phyloP scores from a whole-genome alignment of 2,888 invertebrate species.

The Liopterus haemorrhoidalis region DNA sequence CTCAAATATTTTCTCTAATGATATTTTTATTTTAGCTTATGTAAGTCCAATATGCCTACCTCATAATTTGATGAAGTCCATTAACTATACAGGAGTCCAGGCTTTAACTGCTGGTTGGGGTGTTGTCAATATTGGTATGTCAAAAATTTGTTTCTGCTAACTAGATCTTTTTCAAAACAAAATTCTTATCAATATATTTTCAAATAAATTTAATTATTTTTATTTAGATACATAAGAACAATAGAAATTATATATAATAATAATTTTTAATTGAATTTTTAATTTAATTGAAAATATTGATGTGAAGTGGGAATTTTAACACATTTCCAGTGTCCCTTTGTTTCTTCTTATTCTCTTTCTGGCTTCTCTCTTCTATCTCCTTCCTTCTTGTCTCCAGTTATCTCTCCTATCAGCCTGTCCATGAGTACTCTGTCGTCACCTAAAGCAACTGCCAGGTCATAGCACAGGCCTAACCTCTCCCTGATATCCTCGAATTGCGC shows the following conservation, averaged over 20 bases:
- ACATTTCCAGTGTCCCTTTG: too few species aligned
- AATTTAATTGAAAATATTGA: background rate
- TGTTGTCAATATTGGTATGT: slow-evolving; percentile 46
- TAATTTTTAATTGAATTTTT: background rate
- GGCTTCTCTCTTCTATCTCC: too few species aligned
- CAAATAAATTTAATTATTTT: background rate
- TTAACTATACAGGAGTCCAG: slow-evolving; percentile 38
- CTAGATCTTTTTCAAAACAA: background rate
- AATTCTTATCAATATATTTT: background rate
- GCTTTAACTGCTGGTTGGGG: slow-evolving; percentile 56
- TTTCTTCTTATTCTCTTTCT: too few species aligned
- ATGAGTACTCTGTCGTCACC: too few species aligned
- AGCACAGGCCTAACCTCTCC: too few species aligned
- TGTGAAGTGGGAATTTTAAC: too few species aligned
- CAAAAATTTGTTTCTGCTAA: background rate
- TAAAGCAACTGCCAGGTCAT: too few species aligned
- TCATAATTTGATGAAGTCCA: slow-evolving; percentile 38
- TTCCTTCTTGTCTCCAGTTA: too few species aligned
- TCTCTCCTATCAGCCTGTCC: too few species aligned
- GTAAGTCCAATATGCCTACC: slow-evolving; percentile 52
- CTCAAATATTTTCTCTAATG: background rate
- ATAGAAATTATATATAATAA: background rate
- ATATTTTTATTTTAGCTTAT: slow-evolving; percentile 40
- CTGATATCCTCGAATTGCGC: too few species aligned
- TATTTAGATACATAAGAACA: background rate